Evolutionary conservation across 2,797 vertebrate species (phyloP).

Genomic region (Apogon hyalosoma): DNA sequence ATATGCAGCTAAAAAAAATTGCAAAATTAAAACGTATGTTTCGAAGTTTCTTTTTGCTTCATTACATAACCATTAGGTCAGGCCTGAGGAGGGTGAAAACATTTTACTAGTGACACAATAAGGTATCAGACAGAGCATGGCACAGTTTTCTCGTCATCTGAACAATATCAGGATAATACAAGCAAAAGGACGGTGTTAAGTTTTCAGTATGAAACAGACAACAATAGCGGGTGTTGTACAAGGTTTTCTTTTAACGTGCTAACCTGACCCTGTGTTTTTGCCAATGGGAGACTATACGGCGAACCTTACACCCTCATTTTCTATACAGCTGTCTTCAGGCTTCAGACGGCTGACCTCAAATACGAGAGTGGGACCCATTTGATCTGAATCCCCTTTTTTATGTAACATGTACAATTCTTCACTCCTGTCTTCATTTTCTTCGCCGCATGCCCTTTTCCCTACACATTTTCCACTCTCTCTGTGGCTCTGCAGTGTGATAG

Average conservation of each 20-base stretch:
- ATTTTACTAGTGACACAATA: background rate
- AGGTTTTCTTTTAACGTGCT: constrained; percentile 62
- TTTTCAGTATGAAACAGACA: constrained; percentile 46
- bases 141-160: constrained; percentile 10
- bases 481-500: constrained; percentile 64
- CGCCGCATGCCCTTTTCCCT: constrained; percentile 24
- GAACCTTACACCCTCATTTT: constrained; percentile 39
- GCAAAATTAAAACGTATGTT: background rate
- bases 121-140: constrained; percentile 1
- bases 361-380: constrained; percentile 41
- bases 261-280: constrained; percentile 57
- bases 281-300: constrained; percentile 14
- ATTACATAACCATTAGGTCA: background rate
- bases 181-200: constrained; percentile 16
- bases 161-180: constrained; percentile 9
- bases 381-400: constrained; percentile 37
- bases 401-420: constrained; percentile 51
- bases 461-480: constrained; percentile 54
- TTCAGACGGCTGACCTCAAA: constrained; percentile 59
- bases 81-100: constrained; percentile 1
- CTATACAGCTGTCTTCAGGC: constrained; percentile 26
- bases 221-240: constrained; percentile 53
- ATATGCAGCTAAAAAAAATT: constrained; percentile 5
- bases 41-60: too few species aligned
- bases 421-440: constrained; percentile 45